A percentile compares a stretch with the other conserved stretches of the same genome.
phyloP scores from a whole-genome alignment of 2,113 vertebrate genomes.

The Indicator maculatus region DNA sequence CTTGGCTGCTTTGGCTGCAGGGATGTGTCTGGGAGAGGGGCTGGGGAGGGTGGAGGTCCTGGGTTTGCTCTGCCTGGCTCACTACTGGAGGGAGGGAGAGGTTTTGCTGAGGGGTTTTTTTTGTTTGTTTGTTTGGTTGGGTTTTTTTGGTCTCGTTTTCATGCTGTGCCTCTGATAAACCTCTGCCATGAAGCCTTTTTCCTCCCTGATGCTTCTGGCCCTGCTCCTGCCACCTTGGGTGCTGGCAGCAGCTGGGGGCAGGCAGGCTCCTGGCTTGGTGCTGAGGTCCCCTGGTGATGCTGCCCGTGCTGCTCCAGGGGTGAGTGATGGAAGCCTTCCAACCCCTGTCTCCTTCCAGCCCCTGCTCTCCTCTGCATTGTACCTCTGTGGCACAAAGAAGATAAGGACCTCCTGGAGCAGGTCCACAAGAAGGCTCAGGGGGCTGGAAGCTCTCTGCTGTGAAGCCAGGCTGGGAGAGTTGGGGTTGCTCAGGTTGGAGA shows the following conservation, averaged over 20 bases:
- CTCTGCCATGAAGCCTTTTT: neutral
- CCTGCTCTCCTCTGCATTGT: accelerated
- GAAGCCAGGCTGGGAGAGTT: too few relatives aligned
- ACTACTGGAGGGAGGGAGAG: neutral
- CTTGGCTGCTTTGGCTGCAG: accelerated
- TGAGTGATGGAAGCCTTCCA: neutral
- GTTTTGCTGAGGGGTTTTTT: too few relatives aligned
- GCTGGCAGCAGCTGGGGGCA: neutral
- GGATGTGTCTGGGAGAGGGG: neutral
- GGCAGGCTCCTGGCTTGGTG: neutral
- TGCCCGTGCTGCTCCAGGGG: neutral
- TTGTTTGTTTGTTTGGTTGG: too few relatives aligned
- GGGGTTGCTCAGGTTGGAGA: too few relatives aligned
- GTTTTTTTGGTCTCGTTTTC: neutral
- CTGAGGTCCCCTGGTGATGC: neutral
- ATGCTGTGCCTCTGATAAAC: neutral
- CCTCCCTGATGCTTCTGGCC: neutral
- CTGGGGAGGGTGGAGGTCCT: neutral
- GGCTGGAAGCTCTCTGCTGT: too few relatives aligned
- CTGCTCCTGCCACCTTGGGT: neutral
- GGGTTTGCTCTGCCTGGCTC: accelerated
- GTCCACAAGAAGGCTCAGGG: too few relatives aligned
- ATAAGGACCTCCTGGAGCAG: too few relatives aligned
- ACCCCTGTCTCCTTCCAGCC: neutral
- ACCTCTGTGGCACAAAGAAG: too few relatives aligned